phyloP scores from a whole-genome alignment of 2,113 vertebrate species.

The Zapornia atra region DNA sequence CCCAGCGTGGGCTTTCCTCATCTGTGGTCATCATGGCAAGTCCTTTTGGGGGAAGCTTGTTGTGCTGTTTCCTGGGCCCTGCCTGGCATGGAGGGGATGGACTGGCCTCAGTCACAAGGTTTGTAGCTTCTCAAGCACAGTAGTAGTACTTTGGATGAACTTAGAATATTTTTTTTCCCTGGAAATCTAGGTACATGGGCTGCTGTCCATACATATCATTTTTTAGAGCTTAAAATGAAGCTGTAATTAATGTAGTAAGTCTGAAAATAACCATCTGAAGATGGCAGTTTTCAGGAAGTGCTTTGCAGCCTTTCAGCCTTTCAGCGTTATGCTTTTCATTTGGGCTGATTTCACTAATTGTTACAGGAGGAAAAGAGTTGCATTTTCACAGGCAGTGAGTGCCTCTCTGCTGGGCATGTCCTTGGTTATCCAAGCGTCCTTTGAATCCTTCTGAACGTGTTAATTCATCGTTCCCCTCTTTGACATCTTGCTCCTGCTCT shows the following conservation, averaged over 20 bases:
- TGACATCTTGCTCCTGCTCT: not conserved
- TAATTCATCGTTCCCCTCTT: slow-evolving; percentile 65
- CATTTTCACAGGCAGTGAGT: not conserved
- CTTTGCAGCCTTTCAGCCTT: not conserved
- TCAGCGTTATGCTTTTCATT: not conserved
- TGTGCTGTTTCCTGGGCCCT: not conserved
- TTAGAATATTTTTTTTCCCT: slow-evolving; percentile 5
- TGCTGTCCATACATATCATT: not conserved
- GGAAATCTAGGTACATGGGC: slow-evolving; percentile 21
- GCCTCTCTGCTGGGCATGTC: not conserved
- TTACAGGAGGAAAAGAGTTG: not conserved
- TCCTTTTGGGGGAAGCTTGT: not conserved
- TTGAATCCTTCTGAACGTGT: slow-evolving; percentile 49
- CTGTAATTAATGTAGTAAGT: not conserved
- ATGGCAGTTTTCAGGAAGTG: not conserved
- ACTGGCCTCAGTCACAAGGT: not conserved
- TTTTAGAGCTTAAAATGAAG: slow-evolving; percentile 33
- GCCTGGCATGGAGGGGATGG: not conserved
- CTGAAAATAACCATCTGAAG: not conserved
- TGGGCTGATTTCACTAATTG: not conserved
- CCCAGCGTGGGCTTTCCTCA: slow-evolving; percentile 21
- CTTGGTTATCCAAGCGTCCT: slow-evolving; percentile 33
- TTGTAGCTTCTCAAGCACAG: slow-evolving; percentile 17
- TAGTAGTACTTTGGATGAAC: slow-evolving; percentile 41
- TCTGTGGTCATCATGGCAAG: not conserved